These are phyloP conservation scores for Aurelia coerulea DNA, from an alignment of 30 jellyfish, hydroid and myxozoan genomes.

Conservation along the genomic window DNA sequence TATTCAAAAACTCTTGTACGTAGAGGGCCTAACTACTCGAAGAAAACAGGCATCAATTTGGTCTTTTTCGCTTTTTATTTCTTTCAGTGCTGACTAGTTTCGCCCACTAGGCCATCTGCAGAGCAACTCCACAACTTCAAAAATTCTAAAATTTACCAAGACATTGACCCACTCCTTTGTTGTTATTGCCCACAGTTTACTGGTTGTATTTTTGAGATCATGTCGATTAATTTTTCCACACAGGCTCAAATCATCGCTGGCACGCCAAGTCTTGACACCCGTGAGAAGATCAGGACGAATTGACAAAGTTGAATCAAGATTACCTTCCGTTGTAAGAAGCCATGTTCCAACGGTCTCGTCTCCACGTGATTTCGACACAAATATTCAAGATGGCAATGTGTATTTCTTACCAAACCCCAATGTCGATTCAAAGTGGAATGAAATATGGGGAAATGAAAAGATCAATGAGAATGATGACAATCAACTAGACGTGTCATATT, in stretches of 20 bases:
- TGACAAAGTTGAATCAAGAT: constrained; percentile 49
- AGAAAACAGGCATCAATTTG: too few relatives aligned
- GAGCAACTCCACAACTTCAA: too few relatives aligned
- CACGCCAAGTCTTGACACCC: constrained; percentile 80
- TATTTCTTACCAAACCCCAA: constrained; percentile 72
- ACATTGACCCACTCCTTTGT: too few relatives aligned
- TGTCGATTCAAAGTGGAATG: constrained; percentile 66
- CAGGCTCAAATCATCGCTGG: constrained; percentile 73
- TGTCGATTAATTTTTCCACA: too few relatives aligned
- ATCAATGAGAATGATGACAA: neutral
- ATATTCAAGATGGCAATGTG: constrained; percentile 60
- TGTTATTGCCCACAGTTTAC: too few relatives aligned
- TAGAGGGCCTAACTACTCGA: too few relatives aligned
- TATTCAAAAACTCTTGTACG: too few relatives aligned
- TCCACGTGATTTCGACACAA: constrained; percentile 69
- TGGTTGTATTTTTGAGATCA: too few relatives aligned
- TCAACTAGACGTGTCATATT: neutral
- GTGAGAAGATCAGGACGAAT: constrained; percentile 88
- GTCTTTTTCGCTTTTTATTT: too few relatives aligned
- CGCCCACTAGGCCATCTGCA: too few relatives aligned
- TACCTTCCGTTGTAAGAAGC: constrained; percentile 62
- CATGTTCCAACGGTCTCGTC: constrained; percentile 67
- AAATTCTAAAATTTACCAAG: too few relatives aligned
- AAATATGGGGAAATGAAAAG: constrained; percentile 32
- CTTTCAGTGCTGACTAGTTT: too few relatives aligned